Conservation (phyloP, 2,113 vertebrate genomes). For the Petaurus breviceps region DNA sequence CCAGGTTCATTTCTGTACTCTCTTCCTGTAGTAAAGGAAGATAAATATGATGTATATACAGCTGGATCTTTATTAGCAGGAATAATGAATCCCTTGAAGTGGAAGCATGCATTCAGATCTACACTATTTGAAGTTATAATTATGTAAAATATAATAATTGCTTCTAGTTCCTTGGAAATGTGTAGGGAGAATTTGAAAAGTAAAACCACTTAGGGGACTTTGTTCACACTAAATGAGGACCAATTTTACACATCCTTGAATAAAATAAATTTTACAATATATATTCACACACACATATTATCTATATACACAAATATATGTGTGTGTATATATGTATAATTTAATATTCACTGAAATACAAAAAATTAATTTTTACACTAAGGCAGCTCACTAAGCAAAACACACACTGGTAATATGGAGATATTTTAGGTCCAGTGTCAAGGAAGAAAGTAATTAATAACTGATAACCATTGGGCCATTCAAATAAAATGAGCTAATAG, state of each 20-base stretch:
- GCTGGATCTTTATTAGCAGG: not conserved
- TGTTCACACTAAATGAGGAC: not conserved
- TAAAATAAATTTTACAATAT: slow-evolving; percentile 8
- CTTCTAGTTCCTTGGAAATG: not conserved
- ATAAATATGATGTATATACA: not conserved
- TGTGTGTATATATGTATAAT: not conserved
- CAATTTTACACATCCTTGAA: not conserved
- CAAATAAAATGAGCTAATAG: not conserved
- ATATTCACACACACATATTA: too few relatives aligned
- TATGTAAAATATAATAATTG: not conserved
- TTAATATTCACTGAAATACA: slow-evolving; percentile 4
- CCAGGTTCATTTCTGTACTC: slow-evolving; percentile 65
- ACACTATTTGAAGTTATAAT: not conserved
- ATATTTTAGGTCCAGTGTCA: not conserved
- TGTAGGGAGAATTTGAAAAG: not conserved
- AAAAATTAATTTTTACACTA: slow-evolving; percentile 57
- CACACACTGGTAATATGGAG: not conserved
- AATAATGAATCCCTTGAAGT: not conserved
- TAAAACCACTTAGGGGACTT: not conserved
- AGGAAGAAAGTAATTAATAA: not conserved
- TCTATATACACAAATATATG: too few relatives aligned
- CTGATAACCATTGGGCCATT: not conserved
- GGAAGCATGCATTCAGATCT: not conserved
- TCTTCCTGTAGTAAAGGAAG: slow-evolving; percentile 53
- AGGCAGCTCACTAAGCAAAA: slow-evolving; percentile 19